Evolutionary conservation across 2,888 invertebrate species (phyloP).

Genomic region (Tetranychus piercei): DNA sequence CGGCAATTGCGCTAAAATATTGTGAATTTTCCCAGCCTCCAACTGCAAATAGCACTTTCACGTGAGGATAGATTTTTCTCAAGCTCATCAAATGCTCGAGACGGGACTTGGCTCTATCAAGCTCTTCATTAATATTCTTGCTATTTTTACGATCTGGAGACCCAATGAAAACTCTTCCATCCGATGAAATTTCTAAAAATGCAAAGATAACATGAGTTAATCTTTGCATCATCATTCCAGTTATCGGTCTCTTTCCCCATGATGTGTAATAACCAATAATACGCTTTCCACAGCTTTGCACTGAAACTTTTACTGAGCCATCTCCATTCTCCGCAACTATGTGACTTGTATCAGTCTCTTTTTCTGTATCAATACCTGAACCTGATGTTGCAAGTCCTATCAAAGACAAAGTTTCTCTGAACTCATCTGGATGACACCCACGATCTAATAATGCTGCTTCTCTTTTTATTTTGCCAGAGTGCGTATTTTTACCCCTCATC

Average conservation of each 20-base stretch:
- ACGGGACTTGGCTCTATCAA: not conserved
- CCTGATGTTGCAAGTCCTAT: not conserved
- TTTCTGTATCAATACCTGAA: not conserved
- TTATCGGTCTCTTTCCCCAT: not conserved
- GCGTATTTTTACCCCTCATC: not conserved
- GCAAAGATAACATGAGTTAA: not conserved
- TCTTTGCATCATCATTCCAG: not conserved
- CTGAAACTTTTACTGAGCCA: not conserved
- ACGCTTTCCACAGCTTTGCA: not conserved
- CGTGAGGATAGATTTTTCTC: conserved; percentile 15
- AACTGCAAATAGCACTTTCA: conserved; percentile 30
- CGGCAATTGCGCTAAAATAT: conserved; percentile 28
- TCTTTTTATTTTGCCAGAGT: not conserved
- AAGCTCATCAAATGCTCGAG: not conserved
- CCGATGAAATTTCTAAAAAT: not conserved
- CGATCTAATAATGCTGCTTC: not conserved
- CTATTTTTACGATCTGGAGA: not conserved
- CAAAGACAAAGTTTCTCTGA: not conserved
- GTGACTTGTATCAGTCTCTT: not conserved
- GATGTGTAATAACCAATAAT: not conserved
- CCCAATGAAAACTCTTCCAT: not conserved
- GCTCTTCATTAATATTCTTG: not conserved
- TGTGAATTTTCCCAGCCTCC: conserved; percentile 31
- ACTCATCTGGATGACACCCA: not conserved
- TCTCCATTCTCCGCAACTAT: not conserved